Evolutionary conservation across 2,888 invertebrate genomes (phyloP).

Genomic region (Calameuta pallipes): DNA sequence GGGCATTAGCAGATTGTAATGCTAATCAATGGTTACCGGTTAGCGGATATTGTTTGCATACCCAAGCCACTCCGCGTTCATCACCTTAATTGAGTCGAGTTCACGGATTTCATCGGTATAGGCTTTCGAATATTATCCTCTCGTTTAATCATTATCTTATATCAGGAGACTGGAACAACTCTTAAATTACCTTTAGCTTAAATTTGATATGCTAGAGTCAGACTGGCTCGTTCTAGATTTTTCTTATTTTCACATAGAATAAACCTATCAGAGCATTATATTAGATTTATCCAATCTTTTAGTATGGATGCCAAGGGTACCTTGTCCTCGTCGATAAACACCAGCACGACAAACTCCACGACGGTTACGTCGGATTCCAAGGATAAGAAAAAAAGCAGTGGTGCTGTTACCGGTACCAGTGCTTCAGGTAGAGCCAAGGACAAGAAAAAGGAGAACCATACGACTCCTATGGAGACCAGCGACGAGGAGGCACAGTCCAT

Average conservation of each 20-base stretch:
- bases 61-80: constrained; percentile 49
- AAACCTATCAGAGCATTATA: background rate
- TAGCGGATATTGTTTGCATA: constrained; percentile 54
- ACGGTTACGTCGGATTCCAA: constrained; percentile 45
- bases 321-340: constrained; percentile 43
- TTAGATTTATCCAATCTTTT: background rate
- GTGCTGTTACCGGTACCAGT: constrained; percentile 34
- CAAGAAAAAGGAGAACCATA: constrained; percentile 66
- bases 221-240: background rate
- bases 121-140: constrained; percentile 2
- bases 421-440: constrained; percentile 53
- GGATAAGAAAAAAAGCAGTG: constrained; percentile 52
- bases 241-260: background rate
- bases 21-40: constrained; percentile 59
- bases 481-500: constrained; percentile 68
- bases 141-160: background rate
- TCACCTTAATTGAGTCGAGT: constrained; percentile 57
- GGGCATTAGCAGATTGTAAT: constrained; percentile 58
- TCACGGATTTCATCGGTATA: constrained; percentile 35
- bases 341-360: constrained; percentile 25
- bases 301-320: constrained; percentile 54
- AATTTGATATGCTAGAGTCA: background rate
- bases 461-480: constrained; percentile 69
- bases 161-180: background rate
- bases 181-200: background rate